Evolutionary conservation across 2,113 vertebrate genomes (phyloP), one percentile per base, ranked within the genome.

Genomic region (Gracilinanus agilis): DNA sequence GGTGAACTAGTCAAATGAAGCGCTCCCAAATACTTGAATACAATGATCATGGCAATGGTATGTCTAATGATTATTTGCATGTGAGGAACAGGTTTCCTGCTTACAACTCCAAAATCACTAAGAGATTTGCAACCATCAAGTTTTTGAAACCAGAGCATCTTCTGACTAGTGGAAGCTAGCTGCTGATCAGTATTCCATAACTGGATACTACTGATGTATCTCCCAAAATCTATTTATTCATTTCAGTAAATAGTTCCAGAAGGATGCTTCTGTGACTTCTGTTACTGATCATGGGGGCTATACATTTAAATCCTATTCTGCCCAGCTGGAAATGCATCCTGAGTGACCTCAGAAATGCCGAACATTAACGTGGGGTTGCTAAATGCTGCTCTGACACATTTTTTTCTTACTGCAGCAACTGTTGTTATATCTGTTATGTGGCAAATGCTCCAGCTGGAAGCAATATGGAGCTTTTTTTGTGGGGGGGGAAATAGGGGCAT

Each of bases 201-300:
- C 24, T 13, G 8, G 55, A 13, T 54, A 90, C 24, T 0, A 93
- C 90, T 75, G 0, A 61, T 94, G 90, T 54, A 0, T 94, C 90
- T 88, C 55, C 40, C 40, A 90, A 89, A 55, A 54, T 88, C 67
- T 93, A 0, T 90, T 40, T 90, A 44, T 90, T 90, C 54, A 0
- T 95, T 96, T 96, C 11, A 91, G 24, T 13, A 89, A 90, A 10
- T 44, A 0, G 12, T 54, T 21, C 44, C 16, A 90, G n/a, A 9
- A n/a, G 1, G 21, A 58, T 19, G 21, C 93, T 97, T 94, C 12
- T 24, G 95, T 90, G 27, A 94, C 13, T 96, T 67, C 89, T 58
- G 0, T 25, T 27, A 53, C 9, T 7, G 90, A 10, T 44, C 34
- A 0, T 0, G 90, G 40, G 13, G 40, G 1, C 19, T 88, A 12